Conservation (phyloP, 1,140 invertebrate genomes). For the Drosophila suzukii region DNA sequence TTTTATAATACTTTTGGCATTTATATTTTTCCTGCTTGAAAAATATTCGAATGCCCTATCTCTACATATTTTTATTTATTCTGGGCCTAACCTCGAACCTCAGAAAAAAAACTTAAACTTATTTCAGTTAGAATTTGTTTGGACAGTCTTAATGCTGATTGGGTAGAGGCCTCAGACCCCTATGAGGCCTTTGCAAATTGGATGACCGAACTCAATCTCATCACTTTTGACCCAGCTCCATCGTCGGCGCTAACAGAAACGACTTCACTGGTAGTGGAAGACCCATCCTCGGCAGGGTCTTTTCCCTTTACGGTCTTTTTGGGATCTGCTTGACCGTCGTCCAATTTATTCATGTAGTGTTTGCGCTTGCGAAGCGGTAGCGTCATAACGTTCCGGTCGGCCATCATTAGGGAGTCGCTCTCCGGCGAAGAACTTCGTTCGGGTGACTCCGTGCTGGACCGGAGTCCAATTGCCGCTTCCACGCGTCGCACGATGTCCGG, state of each 20-base stretch:
- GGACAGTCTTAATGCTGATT: slow-evolving; percentile 76
- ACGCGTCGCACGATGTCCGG: slow-evolving; percentile 89
- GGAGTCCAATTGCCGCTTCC: slow-evolving; percentile 89
- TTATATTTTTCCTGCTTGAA: slow-evolving; percentile 49
- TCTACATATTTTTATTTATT: neutral
- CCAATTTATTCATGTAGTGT: slow-evolving; percentile 90
- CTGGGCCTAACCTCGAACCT: slow-evolving; percentile 14
- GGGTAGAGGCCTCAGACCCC: slow-evolving; percentile 21
- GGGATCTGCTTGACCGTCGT: slow-evolving; percentile 63
- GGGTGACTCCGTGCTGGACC: slow-evolving; percentile 86
- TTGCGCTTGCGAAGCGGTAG: slow-evolving; percentile 92
- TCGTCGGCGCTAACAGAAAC: slow-evolving; percentile 17
- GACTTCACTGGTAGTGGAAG: slow-evolving; percentile 20
- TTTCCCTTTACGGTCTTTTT: slow-evolving; percentile 1
- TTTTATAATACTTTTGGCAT: slow-evolving; percentile 82
- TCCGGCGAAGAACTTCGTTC: slow-evolving; percentile 87
- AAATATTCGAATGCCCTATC: slow-evolving; percentile 22
- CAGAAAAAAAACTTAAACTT: slow-evolving; percentile 54
- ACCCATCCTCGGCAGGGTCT: slow-evolving; percentile 1
- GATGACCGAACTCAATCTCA: slow-evolving; percentile 91
- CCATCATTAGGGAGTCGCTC: slow-evolving; percentile 86
- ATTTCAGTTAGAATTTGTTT: slow-evolving; percentile 75
- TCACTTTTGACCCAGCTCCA: slow-evolving; percentile 75
- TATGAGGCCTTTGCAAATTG: slow-evolving; percentile 91
- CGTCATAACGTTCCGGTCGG: slow-evolving; percentile 87